Conservation (phyloP, 2,797 vertebrate species). For the Pipistrellus nathusii region DNA sequence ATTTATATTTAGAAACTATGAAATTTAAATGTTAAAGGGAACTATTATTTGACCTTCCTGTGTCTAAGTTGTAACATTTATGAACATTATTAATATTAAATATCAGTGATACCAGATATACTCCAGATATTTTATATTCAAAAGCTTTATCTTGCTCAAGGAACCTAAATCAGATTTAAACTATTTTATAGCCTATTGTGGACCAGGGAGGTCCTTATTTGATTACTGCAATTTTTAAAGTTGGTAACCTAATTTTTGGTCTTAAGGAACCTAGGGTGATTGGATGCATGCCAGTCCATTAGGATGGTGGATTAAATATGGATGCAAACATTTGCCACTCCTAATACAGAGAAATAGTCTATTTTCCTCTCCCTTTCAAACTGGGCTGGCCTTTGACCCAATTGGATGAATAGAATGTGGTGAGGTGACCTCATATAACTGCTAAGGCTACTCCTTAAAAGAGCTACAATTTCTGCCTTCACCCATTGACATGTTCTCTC, state of each 20-base stretch:
- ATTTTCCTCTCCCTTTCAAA: background rate
- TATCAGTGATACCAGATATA: background rate
- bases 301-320: background rate
- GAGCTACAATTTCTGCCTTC: background rate
- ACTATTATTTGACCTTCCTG: background rate
- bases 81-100: background rate
- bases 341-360: background rate
- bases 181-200: background rate
- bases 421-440: background rate
- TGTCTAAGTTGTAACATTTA: background rate
- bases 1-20: conserved; percentile 9
- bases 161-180: background rate
- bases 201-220: background rate
- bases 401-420: background rate
- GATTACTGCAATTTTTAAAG: background rate
- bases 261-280: background rate
- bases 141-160: background rate
- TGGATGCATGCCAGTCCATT: background rate
- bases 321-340: background rate
- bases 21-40: conserved; percentile 14
- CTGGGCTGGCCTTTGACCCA: background rate
- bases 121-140: background rate
- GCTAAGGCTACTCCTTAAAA: background rate
- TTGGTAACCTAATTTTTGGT: background rate
- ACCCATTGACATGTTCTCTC: background rate